Base-by-base conservation (phyloP, 37 sponge, comb jelly and placozoan species). In the Hexactinellida sp. region DNA sequence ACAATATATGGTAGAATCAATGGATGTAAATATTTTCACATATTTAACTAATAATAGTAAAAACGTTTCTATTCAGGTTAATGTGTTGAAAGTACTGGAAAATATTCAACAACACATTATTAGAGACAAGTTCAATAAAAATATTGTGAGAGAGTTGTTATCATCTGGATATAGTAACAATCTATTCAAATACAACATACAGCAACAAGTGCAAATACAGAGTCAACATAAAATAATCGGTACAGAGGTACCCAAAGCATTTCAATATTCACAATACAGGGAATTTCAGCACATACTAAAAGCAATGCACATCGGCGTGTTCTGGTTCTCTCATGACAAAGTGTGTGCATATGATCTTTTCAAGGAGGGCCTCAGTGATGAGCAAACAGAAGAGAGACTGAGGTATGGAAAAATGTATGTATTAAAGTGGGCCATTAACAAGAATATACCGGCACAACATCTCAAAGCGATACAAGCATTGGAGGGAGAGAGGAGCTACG, bases 101-200 rank as follows among this genome's bases (percentile, higher is more conserved):
- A 63, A 28, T 63, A 63, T 63, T 21, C 76, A 63, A 63, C 32
- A 63, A 25, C 5, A 63, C 30, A 23, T 63, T 28, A 23, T 10
- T n/a, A 1, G 5, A 63, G 76, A 63, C 13, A 63, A 63, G 13
- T 63, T 63, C 76, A 63, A 63, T 28, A 23, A 63, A 28, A 63
- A 63, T 25, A 63, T 23, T 21, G 34, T 63, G 25, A n/a, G 13
- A 63, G 13, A n/a, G 3, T 23, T 63, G 32, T 3, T 63, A 3
- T 10, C 30, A n/a, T 63, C 76, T 25, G 76, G 76, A 63, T 63
- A 63, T 63, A 63, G 76, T 63, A 10, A 23, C 30, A n/a, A 63
- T 32, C 21, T 63, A 32, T 63, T 63, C 76, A 63, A n/a, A 63
- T n/a, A n/a, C 76, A 63, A 63, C 76, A 63, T 63, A 10, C 76